A percentile compares a stretch with the other conserved stretches of the same genome.
These are phyloP conservation scores for Mastacembelus armatus DNA, from an alignment of 2,797 vertebrate species.

Conservation along the genomic window DNA sequence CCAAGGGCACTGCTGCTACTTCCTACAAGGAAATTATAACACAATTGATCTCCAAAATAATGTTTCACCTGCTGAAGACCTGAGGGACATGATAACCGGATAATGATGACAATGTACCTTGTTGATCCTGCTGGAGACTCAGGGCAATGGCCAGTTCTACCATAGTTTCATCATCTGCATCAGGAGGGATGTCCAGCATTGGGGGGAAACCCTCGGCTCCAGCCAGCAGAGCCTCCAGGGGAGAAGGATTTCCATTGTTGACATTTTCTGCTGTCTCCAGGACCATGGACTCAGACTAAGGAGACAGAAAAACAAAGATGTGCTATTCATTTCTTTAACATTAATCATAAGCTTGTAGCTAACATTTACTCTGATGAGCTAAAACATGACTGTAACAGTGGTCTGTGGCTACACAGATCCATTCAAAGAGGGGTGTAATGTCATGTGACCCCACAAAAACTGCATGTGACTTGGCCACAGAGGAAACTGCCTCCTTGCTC, in stretches of 20 bases:
- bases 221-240: constrained; percentile 96
- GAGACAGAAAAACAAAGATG: constrained; percentile 21
- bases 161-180: constrained; percentile 99
- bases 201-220: constrained; percentile 98
- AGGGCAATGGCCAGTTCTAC: constrained; percentile 97
- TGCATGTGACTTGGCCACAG: no score
- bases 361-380: no score
- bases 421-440: no score
- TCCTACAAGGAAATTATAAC: constrained; percentile 80
- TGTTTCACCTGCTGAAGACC: neutral
- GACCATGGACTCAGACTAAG: constrained; percentile 97
- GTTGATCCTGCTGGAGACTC: constrained; percentile 98
- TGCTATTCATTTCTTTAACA: constrained; percentile 1
- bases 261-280: constrained; percentile 96
- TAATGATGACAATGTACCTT: constrained; percentile 83
- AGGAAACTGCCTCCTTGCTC: constrained; percentile 60
- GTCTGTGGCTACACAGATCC: no score
- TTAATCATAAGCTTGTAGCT: no score
- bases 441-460: no score
- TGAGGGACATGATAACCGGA: neutral
- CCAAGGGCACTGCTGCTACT: constrained; percentile 99
- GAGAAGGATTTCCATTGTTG: constrained; percentile 98
- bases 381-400: no score
- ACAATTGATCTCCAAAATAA: neutral
- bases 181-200: constrained; percentile 98